Evolutionary conservation across 2,113 vertebrate genomes (phyloP), one percentile per base, ranked within the genome.

Genomic region (Myotis yumanensis): DNA sequence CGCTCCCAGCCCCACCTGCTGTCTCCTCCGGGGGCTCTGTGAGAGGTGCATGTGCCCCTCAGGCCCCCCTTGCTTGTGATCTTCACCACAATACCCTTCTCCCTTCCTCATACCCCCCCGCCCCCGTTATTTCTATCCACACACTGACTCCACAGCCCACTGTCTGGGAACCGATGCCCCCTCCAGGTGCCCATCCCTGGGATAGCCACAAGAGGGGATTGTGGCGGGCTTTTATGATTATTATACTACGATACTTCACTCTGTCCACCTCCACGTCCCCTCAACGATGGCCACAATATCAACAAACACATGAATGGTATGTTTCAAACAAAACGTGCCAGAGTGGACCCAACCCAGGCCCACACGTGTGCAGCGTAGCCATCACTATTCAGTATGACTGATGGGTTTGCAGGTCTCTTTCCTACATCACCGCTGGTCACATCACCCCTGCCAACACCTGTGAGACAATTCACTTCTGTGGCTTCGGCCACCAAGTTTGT

Each of bases 331-430:
- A 22, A 40, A 46, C 17, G 48, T 9, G 8, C 14, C 0, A 25
- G 40, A 57, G 37, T 5, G 40, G 54, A 23, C 8, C 54, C 54
- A 57, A 57, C 54, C 22, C 54, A 57, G 54, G 57, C 57, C 20
- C 11, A 17, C 3, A 10, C 15, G 5, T 25, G n/a, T 25, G 17
- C 2, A 18, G 16, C 0, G 5, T 0, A 23, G 68, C 71, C 5
- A 0, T 40, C 25, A 15, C 4, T 40, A 43, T 7, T 66, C 14
- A 1, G 48, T 0, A 5, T 25, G 48, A 57, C 0, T 43, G 48
- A 84, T 11, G 32, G 76, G 43, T 52, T 30, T 10, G 9, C 52
- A 28, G 37, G 4, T 23, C 72, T 57, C 80, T 62, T 69, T 43
- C 84, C 35, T 46, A 8, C 9, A 28, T 68, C 32, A 17, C 28